These are phyloP conservation scores for Accipiter cooperii DNA, from an alignment of 2,113 vertebrate species.

Conservation along the genomic window DNA sequence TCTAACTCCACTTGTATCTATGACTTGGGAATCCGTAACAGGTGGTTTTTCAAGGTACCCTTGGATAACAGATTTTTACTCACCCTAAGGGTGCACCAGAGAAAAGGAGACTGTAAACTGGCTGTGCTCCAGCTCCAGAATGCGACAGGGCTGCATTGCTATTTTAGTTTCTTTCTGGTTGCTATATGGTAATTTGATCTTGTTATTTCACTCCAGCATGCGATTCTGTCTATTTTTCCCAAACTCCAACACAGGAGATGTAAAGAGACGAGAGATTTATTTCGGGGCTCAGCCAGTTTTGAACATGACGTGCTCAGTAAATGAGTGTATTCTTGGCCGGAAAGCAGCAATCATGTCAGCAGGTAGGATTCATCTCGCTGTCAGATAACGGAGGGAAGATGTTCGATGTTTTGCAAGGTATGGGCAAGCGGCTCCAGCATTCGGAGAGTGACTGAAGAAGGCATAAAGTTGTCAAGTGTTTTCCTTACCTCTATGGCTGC, in stretches of 20 bases:
- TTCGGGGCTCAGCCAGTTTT: background rate
- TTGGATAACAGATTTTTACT: background rate
- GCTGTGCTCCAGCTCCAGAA: background rate
- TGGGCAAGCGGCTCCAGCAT: background rate
- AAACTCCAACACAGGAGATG: background rate
- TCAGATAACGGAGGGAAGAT: background rate
- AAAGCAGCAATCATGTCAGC: background rate
- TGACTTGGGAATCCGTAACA: background rate
- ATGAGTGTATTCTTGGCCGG: background rate
- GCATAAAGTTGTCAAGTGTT: background rate
- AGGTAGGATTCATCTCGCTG: background rate
- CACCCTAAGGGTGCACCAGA: background rate
- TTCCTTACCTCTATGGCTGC: background rate
- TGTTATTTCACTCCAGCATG: background rate
- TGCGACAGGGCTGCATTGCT: background rate
- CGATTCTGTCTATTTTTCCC: background rate
- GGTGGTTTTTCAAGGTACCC: background rate
- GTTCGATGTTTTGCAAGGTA: background rate
- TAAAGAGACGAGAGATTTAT: background rate
- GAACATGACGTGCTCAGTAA: background rate
- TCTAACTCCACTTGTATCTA: background rate
- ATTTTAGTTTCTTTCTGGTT: background rate
- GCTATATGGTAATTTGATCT: background rate
- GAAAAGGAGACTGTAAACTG: background rate
- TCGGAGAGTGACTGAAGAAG: background rate